These are phyloP conservation scores for Syngnathoides biaculeatus DNA, from an alignment of 2,113 vertebrate genomes.

Conservation along the genomic window DNA sequence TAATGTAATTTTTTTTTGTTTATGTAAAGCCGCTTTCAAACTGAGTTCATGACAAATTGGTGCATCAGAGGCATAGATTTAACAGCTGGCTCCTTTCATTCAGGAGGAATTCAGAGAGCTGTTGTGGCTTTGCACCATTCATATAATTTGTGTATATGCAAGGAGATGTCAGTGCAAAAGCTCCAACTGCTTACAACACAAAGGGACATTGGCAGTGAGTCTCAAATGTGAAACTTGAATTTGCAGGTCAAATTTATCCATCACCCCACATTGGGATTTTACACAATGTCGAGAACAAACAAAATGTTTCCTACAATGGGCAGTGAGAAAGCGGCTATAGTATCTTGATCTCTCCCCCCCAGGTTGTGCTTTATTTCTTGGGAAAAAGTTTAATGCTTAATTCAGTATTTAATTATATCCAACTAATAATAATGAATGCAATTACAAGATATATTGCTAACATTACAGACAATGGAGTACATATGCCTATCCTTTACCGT, in stretches of 20 bases:
- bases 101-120: not conserved
- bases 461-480: not conserved
- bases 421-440: not conserved
- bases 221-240: not conserved
- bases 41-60: not conserved
- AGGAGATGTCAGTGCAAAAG: too few species aligned
- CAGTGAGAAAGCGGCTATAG: not conserved
- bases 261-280: not conserved
- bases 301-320: not conserved
- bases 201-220: not conserved
- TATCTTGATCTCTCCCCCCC: not conserved
- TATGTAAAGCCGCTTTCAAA: constrained; percentile 1
- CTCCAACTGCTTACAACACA: not conserved
- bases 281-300: not conserved
- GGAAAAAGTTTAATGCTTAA: not conserved
- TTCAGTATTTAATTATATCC: not conserved
- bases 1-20: constrained; percentile 8
- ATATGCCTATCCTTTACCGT: not conserved
- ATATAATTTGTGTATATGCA: not conserved
- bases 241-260: not conserved
- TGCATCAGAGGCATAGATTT: not conserved
- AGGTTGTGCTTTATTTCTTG: not conserved
- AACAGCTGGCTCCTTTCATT: constrained; percentile 2
- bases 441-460: not conserved
- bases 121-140: not conserved